phyloP scores from a whole-genome alignment of 2,888 invertebrate genomes.

The Diarsia dahlii region DNA sequence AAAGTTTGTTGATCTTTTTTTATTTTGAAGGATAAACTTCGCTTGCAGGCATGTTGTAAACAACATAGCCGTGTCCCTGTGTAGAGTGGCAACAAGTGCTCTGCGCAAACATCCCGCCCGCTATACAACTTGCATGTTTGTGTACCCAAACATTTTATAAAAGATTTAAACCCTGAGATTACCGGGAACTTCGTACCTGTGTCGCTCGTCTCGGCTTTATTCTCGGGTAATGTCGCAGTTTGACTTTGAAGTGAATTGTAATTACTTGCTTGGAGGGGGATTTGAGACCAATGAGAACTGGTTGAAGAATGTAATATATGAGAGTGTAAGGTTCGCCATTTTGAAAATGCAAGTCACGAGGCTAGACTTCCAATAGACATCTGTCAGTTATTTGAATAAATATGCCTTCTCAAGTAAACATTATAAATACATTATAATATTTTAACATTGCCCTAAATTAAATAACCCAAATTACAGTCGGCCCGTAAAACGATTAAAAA shows the following conservation, averaged over 20 bases:
- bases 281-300: not conserved
- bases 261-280: constrained; percentile 19
- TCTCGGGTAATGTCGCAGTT: constrained; percentile 35
- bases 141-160: constrained; percentile 64
- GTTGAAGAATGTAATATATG: not conserved
- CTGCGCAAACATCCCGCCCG: constrained; percentile 66
- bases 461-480: constrained; percentile 37
- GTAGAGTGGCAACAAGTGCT: constrained; percentile 74
- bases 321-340: not conserved
- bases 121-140: constrained; percentile 61
- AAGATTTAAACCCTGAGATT: constrained; percentile 61
- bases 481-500: constrained; percentile 59
- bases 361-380: too few species aligned
- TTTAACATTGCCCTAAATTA: constrained; percentile 16
- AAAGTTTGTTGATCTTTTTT: constrained; percentile 70
- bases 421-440: constrained; percentile 7
- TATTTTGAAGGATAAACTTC: constrained; percentile 74
- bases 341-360: not conserved
- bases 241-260: constrained; percentile 43
- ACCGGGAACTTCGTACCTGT: constrained; percentile 39
- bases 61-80: constrained; percentile 66
- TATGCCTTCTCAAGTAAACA: not conserved
- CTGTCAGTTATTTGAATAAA: not conserved
- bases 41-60: constrained; percentile 75
- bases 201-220: constrained; percentile 36